Percentiles rank a stretch among this genome's conserved stretches.
Conservation (phyloP, 2,888 invertebrate species). For the Parelbella ahira region DNA sequence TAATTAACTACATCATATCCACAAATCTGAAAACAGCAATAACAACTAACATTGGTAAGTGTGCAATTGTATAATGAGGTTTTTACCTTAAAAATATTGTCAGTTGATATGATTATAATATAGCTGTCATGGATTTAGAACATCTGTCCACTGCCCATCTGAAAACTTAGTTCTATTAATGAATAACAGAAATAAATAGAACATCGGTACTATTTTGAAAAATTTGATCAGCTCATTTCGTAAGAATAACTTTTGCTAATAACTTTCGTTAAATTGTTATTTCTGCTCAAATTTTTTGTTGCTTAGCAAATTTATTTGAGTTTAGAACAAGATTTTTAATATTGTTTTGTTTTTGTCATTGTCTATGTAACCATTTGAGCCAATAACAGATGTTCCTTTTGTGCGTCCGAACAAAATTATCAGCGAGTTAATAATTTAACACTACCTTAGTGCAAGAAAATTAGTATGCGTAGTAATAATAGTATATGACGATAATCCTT, state of each 20-base stretch:
- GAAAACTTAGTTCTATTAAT: too few relatives aligned
- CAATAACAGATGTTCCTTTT: background rate
- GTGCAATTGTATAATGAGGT: conserved; percentile 33
- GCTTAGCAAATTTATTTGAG: too few relatives aligned
- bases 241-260: too few relatives aligned
- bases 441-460: conserved; percentile 20
- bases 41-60: conserved; percentile 48
- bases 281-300: too few relatives aligned
- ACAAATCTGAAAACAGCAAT: conserved; percentile 27
- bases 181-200: too few relatives aligned
- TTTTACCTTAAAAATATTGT: conserved; percentile 28
- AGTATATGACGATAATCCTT: conserved; percentile 5
- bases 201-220: too few relatives aligned
- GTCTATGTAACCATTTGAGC: conserved; percentile 10
- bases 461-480: conserved; percentile 14
- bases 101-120: conserved; percentile 31
- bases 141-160: conserved; percentile 3
- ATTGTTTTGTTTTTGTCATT: too few relatives aligned
- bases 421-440: conserved; percentile 12
- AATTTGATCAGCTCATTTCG: too few relatives aligned
- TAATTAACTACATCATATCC: conserved; percentile 12
- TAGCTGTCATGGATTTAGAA: conserved; percentile 3
- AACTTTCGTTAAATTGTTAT: too few relatives aligned
- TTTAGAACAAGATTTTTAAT: too few relatives aligned
- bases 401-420: conserved; percentile 9